Evolutionary conservation across 2,113 vertebrate genomes (phyloP), one percentile per base, ranked within the genome.

Genomic region (Rutilus rutilus): DNA sequence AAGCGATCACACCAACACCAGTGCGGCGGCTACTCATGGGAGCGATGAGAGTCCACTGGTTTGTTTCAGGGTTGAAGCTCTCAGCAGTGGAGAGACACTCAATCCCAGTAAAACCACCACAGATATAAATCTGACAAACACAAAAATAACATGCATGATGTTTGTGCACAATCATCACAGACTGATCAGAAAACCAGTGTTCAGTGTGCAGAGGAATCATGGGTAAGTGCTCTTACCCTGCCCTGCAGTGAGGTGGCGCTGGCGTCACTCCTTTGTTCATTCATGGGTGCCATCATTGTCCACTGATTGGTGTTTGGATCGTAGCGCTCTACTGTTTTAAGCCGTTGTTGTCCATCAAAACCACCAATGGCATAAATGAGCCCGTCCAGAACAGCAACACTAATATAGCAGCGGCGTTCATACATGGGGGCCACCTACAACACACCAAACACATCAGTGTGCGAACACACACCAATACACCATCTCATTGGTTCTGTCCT

Each of bases 301-400:
- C 96, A 97, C 78, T 96, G 95, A 86, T 97, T 97, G 12, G 92
- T 95, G 86, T 95, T 92, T 0, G 96, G 95, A 73, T 96, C 87
- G 0, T 96, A 96, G 0, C 89, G 0, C 8, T 42, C 42, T 42
- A 42, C 42, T 42, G 42, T 42, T 9, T 42, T 42, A 10, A 42
- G 42, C 5, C 94, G 92, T n/a, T 65, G 78, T 0, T 95, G 91
- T 10, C 96, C 96, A 0, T 96, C 95, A 19, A 94, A 96, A 11
- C 96, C 95, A 3, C 96, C 96, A 93, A 97, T 95, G 90, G 96
- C 96, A 0, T 97, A 97, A 89, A 97, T 95, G 75, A 90, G 90
- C 47, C 91, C 83, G 33, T 93, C 79, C 52, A 96, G 94, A 5
- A 95, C 92, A 0, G 94, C 82, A 42, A 97, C 94, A 0, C 96